Base-by-base conservation (phyloP, 1,140 invertebrate species). In the Drosophila sturtevanti region DNA sequence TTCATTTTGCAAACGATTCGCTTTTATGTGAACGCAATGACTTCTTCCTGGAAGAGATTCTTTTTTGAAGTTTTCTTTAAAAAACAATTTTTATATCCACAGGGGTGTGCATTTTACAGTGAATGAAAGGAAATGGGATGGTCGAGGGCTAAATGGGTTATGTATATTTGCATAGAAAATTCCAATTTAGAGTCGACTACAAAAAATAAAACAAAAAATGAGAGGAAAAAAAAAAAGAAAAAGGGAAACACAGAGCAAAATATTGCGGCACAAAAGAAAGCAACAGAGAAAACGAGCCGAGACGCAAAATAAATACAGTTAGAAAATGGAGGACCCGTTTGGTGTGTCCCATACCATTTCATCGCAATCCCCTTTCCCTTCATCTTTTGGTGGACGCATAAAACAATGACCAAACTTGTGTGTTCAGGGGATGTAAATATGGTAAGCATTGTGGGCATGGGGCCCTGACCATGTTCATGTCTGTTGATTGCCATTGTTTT, bases 151-250 rank as follows among this genome's bases (percentile, higher is more conserved):
- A 6, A 31, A 31, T 31, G 14, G 37, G 10, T n/a, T 16, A 1
- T 12, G 31, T 18, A 18, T 74, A 73, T 73, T 75, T 75, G 72
- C 58, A 58, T 62, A 72, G 38, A 75, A 68, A 68, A 68, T 75
- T 68, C 58, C 56, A 55, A 61, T 65, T 73, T 58, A 44, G 37
- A 63, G 68, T 48, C 18, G 54, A 55, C 35, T 52, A 71, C 16
- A 37, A 55, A 62, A 9, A 22, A 6, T 14, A 6, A 14, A 44
- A n/a, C n/a, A n/a, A n/a, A n/a, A n/a, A n/a, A n/a, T n/a, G 41
- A 6, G 38, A n/a, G 35, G 2, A 37, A 31, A 22, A 58, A 6
- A 58, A 37, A 3, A 21, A 22, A 31, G 4, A 2, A 24, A 24
- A 24, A 24, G 4, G 4, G 22, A 2, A 24, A 2, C 22, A 59